phyloP scores from a whole-genome alignment of 2,113 vertebrate genomes.

The Redunca redunca region DNA sequence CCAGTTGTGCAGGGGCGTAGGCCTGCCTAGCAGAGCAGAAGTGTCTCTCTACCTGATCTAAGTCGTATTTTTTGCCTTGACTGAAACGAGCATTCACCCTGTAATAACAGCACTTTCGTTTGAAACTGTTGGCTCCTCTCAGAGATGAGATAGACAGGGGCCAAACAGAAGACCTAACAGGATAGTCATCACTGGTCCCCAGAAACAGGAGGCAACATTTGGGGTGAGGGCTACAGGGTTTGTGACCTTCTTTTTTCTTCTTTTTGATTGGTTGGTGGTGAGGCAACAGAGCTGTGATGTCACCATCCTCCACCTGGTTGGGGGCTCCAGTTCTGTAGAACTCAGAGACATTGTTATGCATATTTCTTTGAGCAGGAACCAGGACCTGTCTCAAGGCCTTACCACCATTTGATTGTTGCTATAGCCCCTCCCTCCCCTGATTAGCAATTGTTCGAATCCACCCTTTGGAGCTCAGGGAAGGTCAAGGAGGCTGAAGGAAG shows the following conservation, averaged over 20 bases:
- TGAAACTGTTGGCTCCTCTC: not conserved
- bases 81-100: not conserved
- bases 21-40: not conserved
- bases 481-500: not conserved
- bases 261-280: not conserved
- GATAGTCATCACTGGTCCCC: not conserved
- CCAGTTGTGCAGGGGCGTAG: fast-evolving
- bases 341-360: not conserved
- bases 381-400: not conserved
- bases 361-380: not conserved
- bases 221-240: not conserved
- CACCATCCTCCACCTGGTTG: not conserved
- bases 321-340: not conserved
- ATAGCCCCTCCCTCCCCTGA: not conserved
- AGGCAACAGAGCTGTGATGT: not conserved
- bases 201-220: not conserved
- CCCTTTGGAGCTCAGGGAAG: not conserved
- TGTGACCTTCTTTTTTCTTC: not conserved
- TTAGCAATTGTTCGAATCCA: not conserved
- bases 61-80: not conserved
- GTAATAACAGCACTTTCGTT: not conserved
- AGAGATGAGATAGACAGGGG: not conserved
- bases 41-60: not conserved
- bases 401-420: not conserved
- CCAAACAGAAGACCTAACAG: not conserved